phyloP scores from a whole-genome alignment of 2,888 invertebrate genomes.

The Pyrgus malvae region DNA sequence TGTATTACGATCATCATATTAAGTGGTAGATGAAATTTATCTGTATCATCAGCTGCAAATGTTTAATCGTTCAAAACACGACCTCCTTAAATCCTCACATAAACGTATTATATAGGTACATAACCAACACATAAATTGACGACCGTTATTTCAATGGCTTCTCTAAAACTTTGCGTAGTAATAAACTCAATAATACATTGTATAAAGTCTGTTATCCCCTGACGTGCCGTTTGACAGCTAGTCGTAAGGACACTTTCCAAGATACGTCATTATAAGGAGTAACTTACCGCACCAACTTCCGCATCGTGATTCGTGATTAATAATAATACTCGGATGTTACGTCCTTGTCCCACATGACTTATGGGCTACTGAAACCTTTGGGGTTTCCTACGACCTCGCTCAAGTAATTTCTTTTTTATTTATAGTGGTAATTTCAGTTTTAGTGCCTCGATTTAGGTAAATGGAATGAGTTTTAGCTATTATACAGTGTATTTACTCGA shows the following conservation, averaged over 20 bases:
- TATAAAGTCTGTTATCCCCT: background rate
- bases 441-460: conserved; percentile 3
- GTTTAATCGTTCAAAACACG: too few species aligned
- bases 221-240: conserved; percentile 12
- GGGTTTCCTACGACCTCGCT: conserved; percentile 17
- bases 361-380: conserved; percentile 10
- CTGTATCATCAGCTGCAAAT: too few species aligned
- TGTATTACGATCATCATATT: too few species aligned
- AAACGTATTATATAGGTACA: too few species aligned
- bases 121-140: too few species aligned
- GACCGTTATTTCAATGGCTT: too few species aligned
- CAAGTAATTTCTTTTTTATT: conserved; percentile 19
- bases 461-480: conserved; percentile 8
- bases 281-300: conserved; percentile 40
- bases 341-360: conserved; percentile 21
- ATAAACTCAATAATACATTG: background rate
- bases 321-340: conserved; percentile 15
- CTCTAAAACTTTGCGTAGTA: too few species aligned
- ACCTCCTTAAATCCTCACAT: too few species aligned
- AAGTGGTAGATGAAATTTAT: too few species aligned
- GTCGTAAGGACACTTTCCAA: conserved; percentile 43
- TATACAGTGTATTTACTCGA: background rate
- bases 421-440: conserved; percentile 12
- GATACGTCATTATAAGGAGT: conserved; percentile 40
- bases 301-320: conserved; percentile 24